Evolutionary conservation across 1,140 invertebrate species (phyloP), one percentile per base, ranked within the genome.

Genomic region (Phortica variegata): DNA sequence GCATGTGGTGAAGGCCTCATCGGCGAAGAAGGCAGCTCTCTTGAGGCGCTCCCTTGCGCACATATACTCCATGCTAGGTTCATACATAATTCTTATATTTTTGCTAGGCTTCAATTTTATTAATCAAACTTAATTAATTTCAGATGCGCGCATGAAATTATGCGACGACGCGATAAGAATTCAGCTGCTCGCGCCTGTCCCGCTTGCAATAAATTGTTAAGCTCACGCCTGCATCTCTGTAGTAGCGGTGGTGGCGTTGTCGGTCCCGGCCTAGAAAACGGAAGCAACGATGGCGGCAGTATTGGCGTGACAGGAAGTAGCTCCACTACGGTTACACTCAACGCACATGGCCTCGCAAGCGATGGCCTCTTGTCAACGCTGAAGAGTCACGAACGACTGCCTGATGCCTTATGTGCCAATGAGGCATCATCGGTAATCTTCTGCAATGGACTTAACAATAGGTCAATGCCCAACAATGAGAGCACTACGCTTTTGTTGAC

Each of bases 51-150:
- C 47, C 89, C 89, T 3, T 92, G 90, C 76, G 85, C 88, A 1
- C 90, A 91, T 70, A 90, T 92, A 59, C 80, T 91, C 23, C 89
- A 92, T 66, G 86, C 89, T 19, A 87, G 88, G 89, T 90, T 3
- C 21, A 33, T 40, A 36, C 21, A 2, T 12, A 10, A 37, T 3
- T 18, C 16, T 38, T 46, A 10, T 46, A 13, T 38, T 38, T 38
- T 29, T 29, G 12, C 12, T 29, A 29, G 6, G 26, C 6, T 29
- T 29, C 6, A 12, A 12, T 29, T 29, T 7, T 7, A 29, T 29
- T 29, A 29, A 7, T 29, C 6, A 12, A 29, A 29, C 6, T 36
- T 46, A 36, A 46, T 75, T 46, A n/a, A 32, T 32, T 77, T 18
- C 60, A 87, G 86, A 71, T 88, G 86, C 68, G 85, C 85, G 15